Percentiles rank a stretch among this genome's conserved stretches.
These are phyloP conservation scores for Allolobophora icterica DNA, from an alignment of 2,888 invertebrate species.

Conservation along the genomic window DNA sequence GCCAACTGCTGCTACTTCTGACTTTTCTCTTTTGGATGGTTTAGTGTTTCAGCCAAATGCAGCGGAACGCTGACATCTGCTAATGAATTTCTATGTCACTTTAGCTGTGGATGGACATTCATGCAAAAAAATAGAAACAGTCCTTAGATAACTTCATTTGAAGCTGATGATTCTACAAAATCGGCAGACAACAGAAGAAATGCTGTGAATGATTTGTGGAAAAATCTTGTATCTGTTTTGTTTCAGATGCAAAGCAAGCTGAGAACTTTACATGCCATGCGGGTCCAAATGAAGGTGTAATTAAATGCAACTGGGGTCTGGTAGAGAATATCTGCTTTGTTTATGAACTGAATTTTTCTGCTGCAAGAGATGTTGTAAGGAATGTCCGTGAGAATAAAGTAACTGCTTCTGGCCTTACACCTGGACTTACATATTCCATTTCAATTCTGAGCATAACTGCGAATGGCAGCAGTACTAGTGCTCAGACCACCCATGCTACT, in stretches of 20 bases:
- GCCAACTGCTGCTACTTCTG: too few species aligned
- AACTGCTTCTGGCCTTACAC: neutral
- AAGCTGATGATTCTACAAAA: too few species aligned
- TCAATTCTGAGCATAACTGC: neutral
- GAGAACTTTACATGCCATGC: neutral
- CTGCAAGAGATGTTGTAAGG: neutral
- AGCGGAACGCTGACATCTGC: too few species aligned
- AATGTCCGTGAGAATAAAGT: neutral
- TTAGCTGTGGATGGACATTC: too few species aligned
- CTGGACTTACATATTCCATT: neutral
- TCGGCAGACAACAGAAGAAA: too few species aligned
- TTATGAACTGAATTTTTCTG: neutral
- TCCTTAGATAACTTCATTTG: too few species aligned
- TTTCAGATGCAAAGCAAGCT: neutral
- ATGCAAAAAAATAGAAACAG: too few species aligned
- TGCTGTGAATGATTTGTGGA: neutral
- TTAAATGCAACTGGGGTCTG: neutral
- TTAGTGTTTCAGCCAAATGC: neutral
- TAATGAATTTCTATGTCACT: too few species aligned
- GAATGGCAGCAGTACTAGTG: neutral
- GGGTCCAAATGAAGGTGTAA: neutral
- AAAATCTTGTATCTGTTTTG: neutral
- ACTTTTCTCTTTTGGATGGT: neutral
- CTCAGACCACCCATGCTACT: neutral
- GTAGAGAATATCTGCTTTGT: neutral